Percentiles rank a stretch among this genome's conserved stretches.
Evolutionary conservation across 2,113 vertebrate species (phyloP).

Genomic region (Heteronetta atricapilla): DNA sequence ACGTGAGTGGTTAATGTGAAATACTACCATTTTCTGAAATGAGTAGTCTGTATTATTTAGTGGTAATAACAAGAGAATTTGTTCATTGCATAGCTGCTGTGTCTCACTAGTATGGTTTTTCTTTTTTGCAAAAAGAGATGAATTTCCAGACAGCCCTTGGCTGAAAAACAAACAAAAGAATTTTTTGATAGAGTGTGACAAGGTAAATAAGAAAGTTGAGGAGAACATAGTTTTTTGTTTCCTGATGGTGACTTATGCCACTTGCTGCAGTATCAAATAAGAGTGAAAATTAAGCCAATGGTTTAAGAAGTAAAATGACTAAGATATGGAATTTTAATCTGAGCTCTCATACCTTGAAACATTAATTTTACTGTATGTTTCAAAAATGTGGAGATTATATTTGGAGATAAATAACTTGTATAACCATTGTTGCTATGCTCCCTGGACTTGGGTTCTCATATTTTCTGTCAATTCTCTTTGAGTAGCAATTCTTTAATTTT

Average conservation of each 20-base stretch:
- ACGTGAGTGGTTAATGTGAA: neutral
- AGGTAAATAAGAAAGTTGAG: neutral
- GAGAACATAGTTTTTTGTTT: neutral
- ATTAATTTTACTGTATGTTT: neutral
- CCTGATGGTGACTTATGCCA: neutral
- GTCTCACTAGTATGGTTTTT: neutral
- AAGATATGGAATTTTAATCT: neutral
- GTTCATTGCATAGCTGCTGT: neutral
- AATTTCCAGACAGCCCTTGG: neutral
- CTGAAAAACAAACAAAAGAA: neutral
- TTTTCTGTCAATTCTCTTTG: neutral
- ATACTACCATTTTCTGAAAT: neutral
- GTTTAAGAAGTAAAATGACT: neutral
- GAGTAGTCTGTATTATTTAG: neutral
- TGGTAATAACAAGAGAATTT: neutral
- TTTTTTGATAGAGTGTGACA: neutral
- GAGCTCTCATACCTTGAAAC: neutral
- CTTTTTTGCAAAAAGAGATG: neutral
- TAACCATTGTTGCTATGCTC: neutral
- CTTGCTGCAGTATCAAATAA: neutral
- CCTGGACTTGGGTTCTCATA: neutral
- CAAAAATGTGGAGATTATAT: neutral
- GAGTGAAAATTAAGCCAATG: neutral
- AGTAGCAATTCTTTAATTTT: neutral
- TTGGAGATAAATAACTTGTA: neutral